Evolutionary conservation across 1,140 invertebrate species (phyloP).

Genomic region (Ericerus pela): DNA sequence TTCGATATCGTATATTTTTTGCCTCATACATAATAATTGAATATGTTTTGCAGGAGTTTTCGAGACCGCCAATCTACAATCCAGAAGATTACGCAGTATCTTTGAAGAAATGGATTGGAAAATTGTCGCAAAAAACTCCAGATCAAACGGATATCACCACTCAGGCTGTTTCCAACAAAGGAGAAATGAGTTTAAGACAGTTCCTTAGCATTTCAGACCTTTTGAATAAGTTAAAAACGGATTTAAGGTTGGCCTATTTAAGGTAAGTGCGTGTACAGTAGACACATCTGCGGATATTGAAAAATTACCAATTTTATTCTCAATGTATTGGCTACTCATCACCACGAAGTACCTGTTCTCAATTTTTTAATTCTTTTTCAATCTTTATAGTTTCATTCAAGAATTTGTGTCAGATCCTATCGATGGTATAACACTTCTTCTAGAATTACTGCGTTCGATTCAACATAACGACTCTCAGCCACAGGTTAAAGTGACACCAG

Average conservation of each 20-base stretch:
- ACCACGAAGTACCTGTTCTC: neutral
- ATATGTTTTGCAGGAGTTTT: slow-evolving; percentile 56
- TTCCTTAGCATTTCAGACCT: slow-evolving; percentile 74
- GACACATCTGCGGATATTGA: neutral
- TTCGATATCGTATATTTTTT: too few species aligned
- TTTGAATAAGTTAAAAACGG: slow-evolving; percentile 68
- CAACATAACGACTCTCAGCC: slow-evolving; percentile 50
- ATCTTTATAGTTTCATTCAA: slow-evolving; percentile 58
- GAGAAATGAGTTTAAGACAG: slow-evolving; percentile 72
- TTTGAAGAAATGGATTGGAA: slow-evolving; percentile 57
- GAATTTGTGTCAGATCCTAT: slow-evolving; percentile 70
- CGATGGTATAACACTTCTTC: slow-evolving; percentile 61
- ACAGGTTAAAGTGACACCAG: slow-evolving; percentile 26
- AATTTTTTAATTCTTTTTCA: neutral
- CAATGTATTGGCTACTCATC: neutral
- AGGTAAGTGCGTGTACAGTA: too few species aligned
- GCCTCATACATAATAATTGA: too few species aligned
- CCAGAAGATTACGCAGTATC: slow-evolving; percentile 65
- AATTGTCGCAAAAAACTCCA: slow-evolving; percentile 28
- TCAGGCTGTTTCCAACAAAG: slow-evolving; percentile 30
- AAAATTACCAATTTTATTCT: neutral
- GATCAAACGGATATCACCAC: neutral
- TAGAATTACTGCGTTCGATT: slow-evolving; percentile 69
- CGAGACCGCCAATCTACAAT: slow-evolving; percentile 70
- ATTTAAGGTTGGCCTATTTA: slow-evolving; percentile 68